Percentiles rank a stretch among this genome's conserved stretches.
Conservation (phyloP, 2,113 vertebrate species). For the Cairina moschata region DNA sequence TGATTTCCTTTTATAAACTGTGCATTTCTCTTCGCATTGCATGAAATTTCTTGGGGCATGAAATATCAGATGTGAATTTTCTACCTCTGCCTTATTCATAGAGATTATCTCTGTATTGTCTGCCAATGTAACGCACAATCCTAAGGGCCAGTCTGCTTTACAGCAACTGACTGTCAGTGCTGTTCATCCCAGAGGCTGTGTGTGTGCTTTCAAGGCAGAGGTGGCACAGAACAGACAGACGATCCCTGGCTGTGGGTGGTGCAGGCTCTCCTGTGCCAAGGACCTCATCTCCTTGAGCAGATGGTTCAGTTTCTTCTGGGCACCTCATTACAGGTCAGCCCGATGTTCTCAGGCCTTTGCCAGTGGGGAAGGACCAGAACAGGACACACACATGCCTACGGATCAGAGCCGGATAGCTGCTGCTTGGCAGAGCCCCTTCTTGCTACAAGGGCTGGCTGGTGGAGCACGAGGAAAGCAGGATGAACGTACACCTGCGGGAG, state of each 20-base stretch:
- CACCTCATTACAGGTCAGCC: neutral
- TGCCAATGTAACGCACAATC: fast-evolving
- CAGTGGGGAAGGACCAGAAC: neutral
- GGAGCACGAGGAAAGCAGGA: neutral
- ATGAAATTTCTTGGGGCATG: neutral
- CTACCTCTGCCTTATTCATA: neutral
- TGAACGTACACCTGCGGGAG: no score
- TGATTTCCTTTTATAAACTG: neutral
- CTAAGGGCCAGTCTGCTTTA: neutral
- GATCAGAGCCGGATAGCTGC: neutral
- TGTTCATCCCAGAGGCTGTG: neutral
- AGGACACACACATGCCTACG: neutral
- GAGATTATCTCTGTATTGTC: neutral
- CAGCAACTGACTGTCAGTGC: neutral
- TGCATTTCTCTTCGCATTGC: neutral
- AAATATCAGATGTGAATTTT: neutral
- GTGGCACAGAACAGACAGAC: neutral
- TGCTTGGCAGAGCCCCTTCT: neutral
- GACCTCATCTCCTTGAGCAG: neutral
- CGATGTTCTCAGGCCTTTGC: neutral
- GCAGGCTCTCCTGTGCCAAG: neutral
- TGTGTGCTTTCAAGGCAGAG: neutral
- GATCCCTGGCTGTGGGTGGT: neutral
- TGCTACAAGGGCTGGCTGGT: neutral
- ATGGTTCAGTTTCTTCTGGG: no score